Evolutionary conservation across 2,797 vertebrate species (phyloP).

Genomic region (Garrulus glandarius): DNA sequence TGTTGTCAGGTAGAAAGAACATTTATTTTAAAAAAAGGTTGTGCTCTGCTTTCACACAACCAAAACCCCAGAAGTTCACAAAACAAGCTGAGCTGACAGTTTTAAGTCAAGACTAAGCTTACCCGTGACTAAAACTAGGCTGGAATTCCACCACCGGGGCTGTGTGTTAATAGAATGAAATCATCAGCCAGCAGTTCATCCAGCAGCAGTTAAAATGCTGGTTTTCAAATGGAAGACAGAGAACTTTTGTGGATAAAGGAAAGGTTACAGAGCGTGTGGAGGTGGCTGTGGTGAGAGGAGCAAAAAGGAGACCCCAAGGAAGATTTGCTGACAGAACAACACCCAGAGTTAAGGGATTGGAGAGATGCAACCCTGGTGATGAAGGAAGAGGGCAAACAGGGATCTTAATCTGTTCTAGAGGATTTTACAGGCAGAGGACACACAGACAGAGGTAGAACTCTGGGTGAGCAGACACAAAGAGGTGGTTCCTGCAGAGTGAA

Average conservation of each 20-base stretch:
- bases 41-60: not conserved
- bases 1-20: not conserved
- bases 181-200: not conserved
- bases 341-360: not conserved
- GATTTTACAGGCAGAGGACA: too few relatives aligned
- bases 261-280: not conserved
- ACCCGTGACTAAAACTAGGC: not conserved
- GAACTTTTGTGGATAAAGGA: not conserved
- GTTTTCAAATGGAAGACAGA: rapidly evolving
- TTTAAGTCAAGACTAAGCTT: not conserved
- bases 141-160: not conserved
- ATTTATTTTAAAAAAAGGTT: not conserved
- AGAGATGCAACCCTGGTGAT: rapidly evolving
- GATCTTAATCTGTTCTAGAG: rapidly evolving
- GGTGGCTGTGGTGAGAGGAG: not conserved
- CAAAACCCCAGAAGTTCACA: rapidly evolving
- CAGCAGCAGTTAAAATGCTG: not conserved
- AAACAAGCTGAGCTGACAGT: not conserved
- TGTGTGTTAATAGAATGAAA: not conserved
- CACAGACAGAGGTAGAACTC: rapidly evolving
- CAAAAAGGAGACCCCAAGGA: not conserved
- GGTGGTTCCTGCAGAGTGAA: rapidly evolving
- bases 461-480: rapidly evolving
- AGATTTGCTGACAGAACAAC: not conserved
- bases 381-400: not conserved